Conservation (phyloP, 2,888 invertebrate species). For the Rhodophaea formosa region DNA sequence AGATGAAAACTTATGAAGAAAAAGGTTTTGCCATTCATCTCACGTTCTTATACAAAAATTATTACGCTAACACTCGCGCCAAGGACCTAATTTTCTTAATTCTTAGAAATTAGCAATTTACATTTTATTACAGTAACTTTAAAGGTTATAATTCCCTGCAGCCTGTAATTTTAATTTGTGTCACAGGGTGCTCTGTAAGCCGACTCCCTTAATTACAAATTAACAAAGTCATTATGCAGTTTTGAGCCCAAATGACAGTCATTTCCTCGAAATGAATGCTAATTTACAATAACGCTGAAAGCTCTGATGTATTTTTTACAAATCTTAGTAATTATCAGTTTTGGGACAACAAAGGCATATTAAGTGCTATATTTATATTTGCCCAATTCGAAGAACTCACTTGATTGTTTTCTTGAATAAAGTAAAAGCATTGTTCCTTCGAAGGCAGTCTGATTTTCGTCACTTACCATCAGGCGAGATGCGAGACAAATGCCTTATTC, state of each 20-base stretch:
- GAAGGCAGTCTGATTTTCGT: too few species aligned
- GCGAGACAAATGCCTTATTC: too few species aligned
- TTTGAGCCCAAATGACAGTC: slow-evolving; percentile 4
- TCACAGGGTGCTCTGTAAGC: neutral
- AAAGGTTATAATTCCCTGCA: neutral
- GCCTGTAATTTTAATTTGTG: neutral
- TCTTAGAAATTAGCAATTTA: neutral
- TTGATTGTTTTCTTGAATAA: too few species aligned
- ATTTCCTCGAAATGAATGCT: slow-evolving; percentile 2
- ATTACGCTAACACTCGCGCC: neutral
- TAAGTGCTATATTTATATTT: too few species aligned
- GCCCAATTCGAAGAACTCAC: too few species aligned
- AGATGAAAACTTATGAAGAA: too few species aligned
- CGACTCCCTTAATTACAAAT: slow-evolving; percentile 4
- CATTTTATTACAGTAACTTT: neutral
- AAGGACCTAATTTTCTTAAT: neutral
- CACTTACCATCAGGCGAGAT: too few species aligned
- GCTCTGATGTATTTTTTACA: neutral
- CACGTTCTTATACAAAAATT: neutral
- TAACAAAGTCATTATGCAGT: slow-evolving; percentile 13
- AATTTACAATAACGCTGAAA: neutral
- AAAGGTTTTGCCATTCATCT: neutral
- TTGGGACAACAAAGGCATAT: too few species aligned
- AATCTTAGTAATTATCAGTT: neutral
- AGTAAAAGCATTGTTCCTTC: too few species aligned